A percentile compares a stretch with the other conserved stretches of the same genome.
Evolutionary conservation across 1,140 invertebrate genomes (phyloP).

Genomic region (Drosophila bocqueti): DNA sequence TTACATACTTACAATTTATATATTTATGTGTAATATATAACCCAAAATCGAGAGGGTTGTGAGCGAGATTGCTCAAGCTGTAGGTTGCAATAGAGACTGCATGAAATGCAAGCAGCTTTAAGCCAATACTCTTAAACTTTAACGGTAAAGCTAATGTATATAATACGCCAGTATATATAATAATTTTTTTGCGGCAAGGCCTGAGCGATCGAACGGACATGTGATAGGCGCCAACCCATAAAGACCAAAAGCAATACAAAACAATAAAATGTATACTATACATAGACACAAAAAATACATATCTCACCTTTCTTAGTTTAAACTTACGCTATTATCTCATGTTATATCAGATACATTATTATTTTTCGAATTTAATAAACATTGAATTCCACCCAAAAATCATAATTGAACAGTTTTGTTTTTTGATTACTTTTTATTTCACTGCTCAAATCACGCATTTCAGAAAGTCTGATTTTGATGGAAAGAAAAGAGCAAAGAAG

Average conservation of each 20-base stretch:
- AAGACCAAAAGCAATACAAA: constrained; percentile 51
- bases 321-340: constrained; percentile 2
- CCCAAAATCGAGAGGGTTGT: constrained; percentile 40
- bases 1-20: constrained; percentile 28
- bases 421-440: background rate
- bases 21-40: constrained; percentile 23
- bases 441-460: constrained; percentile 23
- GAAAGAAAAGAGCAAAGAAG: background rate
- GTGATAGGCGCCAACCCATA: constrained; percentile 46
- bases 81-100: constrained; percentile 36
- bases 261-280: constrained; percentile 18
- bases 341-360: constrained; percentile 29
- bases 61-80: constrained; percentile 49
- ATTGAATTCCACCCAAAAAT: constrained; percentile 14
- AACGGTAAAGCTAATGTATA: constrained; percentile 42
- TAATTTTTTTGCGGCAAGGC: constrained; percentile 27
- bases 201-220: constrained; percentile 31
- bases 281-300: constrained; percentile 23
- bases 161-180: constrained; percentile 34
- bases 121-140: constrained; percentile 53
- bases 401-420: constrained; percentile 3
- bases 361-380: constrained; percentile 51
- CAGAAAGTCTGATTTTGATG: constrained; percentile 36
- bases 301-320: constrained; percentile 32
- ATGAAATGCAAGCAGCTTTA: constrained; percentile 45